Evolutionary conservation across 2,113 vertebrate genomes (phyloP).

Genomic region (Pogonocichla stellata): DNA sequence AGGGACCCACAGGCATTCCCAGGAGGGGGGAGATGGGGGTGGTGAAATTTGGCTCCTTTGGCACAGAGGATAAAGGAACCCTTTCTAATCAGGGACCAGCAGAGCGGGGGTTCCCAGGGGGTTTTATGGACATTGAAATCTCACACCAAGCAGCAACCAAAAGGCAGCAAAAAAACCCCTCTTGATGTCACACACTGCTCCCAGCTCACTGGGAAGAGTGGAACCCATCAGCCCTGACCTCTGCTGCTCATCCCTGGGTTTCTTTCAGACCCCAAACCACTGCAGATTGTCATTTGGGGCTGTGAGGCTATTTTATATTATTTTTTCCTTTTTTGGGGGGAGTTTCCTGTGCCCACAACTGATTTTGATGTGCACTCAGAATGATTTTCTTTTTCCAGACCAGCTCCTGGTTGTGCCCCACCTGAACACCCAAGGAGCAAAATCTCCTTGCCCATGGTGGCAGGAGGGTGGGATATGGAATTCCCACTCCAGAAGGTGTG

Average conservation of each 20-base stretch:
- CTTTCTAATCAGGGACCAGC: constrained; percentile 19
- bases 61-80: not conserved
- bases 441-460: not conserved
- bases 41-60: not conserved
- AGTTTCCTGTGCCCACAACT: fast-evolving
- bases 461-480: not conserved
- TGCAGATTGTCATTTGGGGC: not conserved
- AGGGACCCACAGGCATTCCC: not conserved
- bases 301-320: not conserved
- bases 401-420: not conserved
- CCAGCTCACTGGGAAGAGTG: not conserved
- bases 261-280: not conserved
- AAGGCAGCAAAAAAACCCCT: not conserved
- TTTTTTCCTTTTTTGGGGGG: fast-evolving
- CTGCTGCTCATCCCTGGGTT: not conserved
- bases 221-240: not conserved
- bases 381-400: not conserved
- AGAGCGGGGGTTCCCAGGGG: not conserved
- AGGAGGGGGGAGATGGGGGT: not conserved
- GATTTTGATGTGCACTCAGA: not conserved
- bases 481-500: not conserved
- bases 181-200: not conserved
- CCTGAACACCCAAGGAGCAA: not conserved
- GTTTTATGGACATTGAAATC: not conserved
- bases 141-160: not conserved